These are phyloP conservation scores for Meteorus colon DNA, from an alignment of 2,888 invertebrate species.

Conservation along the genomic window DNA sequence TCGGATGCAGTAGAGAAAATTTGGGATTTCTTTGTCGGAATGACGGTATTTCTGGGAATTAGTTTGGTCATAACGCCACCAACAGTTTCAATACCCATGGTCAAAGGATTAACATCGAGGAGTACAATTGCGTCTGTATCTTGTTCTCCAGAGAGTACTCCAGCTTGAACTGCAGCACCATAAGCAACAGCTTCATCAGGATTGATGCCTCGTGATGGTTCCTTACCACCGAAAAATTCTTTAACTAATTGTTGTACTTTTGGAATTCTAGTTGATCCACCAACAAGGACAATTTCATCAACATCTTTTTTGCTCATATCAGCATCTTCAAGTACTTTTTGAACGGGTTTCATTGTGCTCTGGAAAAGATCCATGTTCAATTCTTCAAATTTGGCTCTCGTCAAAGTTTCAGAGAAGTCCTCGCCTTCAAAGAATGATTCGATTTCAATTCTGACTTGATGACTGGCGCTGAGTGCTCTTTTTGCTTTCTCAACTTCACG, in stretches of 20 bases:
- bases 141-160: conserved; percentile 97
- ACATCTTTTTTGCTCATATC: conserved; percentile 99
- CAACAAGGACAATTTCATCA: conserved; percentile 98
- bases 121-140: conserved; percentile 97
- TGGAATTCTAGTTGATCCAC: conserved; percentile 99
- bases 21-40: conserved; percentile 99
- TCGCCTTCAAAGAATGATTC: conserved; percentile 99
- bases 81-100: conserved; percentile 99
- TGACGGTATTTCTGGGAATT: conserved; percentile 98
- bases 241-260: conserved; percentile 96
- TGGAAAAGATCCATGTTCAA: conserved; percentile 87
- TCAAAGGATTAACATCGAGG: conserved; percentile 98
- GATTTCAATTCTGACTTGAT: conserved; percentile 98
- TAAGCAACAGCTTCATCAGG: conserved; percentile 99
- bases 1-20: conserved; percentile 99
- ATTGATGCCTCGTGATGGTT: conserved; percentile 98
- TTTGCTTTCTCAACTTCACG: conserved; percentile 99
- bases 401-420: conserved; percentile 98
- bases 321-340: conserved; percentile 95
- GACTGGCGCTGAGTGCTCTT: conserved; percentile 93
- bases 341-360: conserved; percentile 82
- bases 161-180: conserved; percentile 98
- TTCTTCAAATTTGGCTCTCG: conserved; percentile 99
- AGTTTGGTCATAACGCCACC: conserved; percentile 99
- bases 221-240: conserved; percentile 97